Conservation (phyloP, 2,797 vertebrate genomes). For the Artibeus lituratus region DNA sequence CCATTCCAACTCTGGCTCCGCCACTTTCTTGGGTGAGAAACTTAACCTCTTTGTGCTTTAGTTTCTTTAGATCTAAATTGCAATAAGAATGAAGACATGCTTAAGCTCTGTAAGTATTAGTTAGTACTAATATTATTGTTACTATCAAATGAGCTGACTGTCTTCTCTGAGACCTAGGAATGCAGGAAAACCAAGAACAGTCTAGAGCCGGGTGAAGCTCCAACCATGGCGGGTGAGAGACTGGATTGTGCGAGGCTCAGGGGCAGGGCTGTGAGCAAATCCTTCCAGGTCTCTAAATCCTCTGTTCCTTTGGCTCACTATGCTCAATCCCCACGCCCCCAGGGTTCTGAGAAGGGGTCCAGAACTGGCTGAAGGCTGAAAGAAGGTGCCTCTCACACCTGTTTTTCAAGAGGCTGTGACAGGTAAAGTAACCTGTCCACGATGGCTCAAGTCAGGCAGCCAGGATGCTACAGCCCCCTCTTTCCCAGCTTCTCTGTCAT, state of each 20-base stretch:
- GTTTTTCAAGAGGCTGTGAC: background rate
- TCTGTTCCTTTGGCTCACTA: background rate
- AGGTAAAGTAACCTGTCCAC: background rate
- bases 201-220: background rate
- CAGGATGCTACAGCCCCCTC: background rate
- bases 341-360: background rate
- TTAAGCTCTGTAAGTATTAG: background rate
- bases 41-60: background rate
- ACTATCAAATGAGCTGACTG: background rate
- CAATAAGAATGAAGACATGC: background rate
- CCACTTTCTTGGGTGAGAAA: background rate
- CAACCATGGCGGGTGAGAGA: rapidly evolving
- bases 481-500: background rate
- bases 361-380: background rate
- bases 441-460: background rate
- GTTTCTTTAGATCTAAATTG: background rate
- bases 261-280: background rate
- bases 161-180: background rate
- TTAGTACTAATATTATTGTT: too few relatives aligned
- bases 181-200: background rate
- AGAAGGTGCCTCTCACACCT: background rate
- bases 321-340: background rate
- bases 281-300: background rate
- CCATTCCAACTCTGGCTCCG: background rate
- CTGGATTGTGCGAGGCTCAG: background rate